Percentiles rank a stretch among this genome's conserved stretches.
These are phyloP conservation scores for Vollenhovia emeryi DNA, from an alignment of 1,140 invertebrate species.

Conservation along the genomic window DNA sequence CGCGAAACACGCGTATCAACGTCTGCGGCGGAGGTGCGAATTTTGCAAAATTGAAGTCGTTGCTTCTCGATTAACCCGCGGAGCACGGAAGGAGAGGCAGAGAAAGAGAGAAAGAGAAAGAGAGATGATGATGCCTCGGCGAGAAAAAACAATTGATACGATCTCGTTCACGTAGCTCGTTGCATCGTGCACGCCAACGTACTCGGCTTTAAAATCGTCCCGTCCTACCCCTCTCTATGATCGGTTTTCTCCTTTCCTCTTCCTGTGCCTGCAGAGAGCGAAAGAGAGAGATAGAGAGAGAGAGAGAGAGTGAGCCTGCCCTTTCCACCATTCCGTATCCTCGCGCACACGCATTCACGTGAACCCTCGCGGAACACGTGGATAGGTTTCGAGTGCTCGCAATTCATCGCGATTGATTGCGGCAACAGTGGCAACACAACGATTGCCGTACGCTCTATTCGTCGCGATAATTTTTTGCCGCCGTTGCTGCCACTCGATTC, in stretches of 20 bases:
- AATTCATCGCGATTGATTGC: slow-evolving; percentile 72
- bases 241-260: slow-evolving; percentile 22
- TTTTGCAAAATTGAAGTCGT: slow-evolving; percentile 71
- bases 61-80: slow-evolving; percentile 73
- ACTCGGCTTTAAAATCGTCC: slow-evolving; percentile 74
- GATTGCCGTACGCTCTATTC: slow-evolving; percentile 54
- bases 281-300: too few species aligned
- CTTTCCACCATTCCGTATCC: slow-evolving; percentile 9
- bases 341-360: slow-evolving; percentile 59
- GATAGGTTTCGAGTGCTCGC: slow-evolving; percentile 70
- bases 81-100: slow-evolving; percentile 62
- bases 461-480: slow-evolving; percentile 52
- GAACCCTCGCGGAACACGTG: slow-evolving; percentile 63
- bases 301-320: too few species aligned
- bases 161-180: slow-evolving; percentile 74
- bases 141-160: slow-evolving; percentile 77
- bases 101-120: too few species aligned
- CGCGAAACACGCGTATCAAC: slow-evolving; percentile 31
- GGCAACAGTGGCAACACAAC: slow-evolving; percentile 51
- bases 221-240: slow-evolving; percentile 16
- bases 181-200: slow-evolving; percentile 66
- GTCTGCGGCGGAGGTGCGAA: slow-evolving; percentile 55
- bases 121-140: slow-evolving; percentile 66
- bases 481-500: slow-evolving; percentile 39
- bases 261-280: background rate